A percentile compares a stretch with the other conserved stretches of the same genome.
Evolutionary conservation across 2,113 vertebrate genomes (phyloP).

Genomic region (Alaudala cheleensis): DNA sequence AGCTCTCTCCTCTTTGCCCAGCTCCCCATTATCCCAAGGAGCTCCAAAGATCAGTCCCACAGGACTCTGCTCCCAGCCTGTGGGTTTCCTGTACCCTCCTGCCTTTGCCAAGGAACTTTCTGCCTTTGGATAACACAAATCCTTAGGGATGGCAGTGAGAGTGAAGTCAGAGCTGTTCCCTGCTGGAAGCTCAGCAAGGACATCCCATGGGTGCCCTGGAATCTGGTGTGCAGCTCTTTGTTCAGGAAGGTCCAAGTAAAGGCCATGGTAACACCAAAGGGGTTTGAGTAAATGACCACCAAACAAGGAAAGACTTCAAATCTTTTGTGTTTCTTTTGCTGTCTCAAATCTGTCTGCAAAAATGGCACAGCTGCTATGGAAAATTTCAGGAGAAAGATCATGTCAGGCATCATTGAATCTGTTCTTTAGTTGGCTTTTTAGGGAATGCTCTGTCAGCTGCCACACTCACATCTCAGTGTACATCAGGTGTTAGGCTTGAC

Average conservation of each 20-base stretch:
- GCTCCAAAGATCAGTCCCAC: background rate
- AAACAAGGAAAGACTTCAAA: background rate
- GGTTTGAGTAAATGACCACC: background rate
- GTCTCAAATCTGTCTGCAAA: background rate
- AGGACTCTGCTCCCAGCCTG: accelerated
- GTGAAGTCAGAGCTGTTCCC: background rate
- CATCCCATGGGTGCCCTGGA: background rate
- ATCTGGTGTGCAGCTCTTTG: background rate
- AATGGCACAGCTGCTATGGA: background rate
- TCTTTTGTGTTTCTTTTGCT: background rate
- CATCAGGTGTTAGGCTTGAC: background rate
- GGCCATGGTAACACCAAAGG: background rate
- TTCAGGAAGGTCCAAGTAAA: background rate
- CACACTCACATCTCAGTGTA: background rate
- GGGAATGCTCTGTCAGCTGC: background rate
- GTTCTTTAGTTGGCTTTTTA: background rate
- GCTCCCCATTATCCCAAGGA: accelerated
- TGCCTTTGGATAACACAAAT: background rate
- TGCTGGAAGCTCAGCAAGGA: background rate
- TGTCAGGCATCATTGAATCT: background rate
- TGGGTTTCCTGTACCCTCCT: background rate
- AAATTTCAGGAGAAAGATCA: background rate
- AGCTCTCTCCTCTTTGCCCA: background rate
- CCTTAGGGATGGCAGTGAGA: background rate
- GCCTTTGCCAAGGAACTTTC: background rate